Evolutionary conservation across 1,140 invertebrate species (phyloP).

Genomic region (Spodoptera litura): DNA sequence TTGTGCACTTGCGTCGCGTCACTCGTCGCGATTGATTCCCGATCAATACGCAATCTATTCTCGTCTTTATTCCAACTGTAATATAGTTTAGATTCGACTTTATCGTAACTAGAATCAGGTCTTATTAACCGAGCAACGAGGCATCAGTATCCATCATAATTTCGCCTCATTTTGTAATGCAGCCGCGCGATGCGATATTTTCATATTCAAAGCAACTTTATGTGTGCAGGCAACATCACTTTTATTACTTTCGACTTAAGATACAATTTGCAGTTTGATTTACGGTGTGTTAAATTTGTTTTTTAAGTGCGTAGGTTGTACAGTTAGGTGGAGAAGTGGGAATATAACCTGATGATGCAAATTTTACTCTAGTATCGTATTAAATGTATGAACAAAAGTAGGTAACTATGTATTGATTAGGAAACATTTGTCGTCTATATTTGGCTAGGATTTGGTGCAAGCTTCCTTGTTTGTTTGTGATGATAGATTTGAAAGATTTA

Average conservation of each 20-base stretch:
- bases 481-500: neutral
- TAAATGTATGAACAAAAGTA: slow-evolving; percentile 14
- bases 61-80: slow-evolving; percentile 33
- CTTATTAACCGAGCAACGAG: slow-evolving; percentile 81
- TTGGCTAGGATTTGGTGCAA: neutral
- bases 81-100: slow-evolving; percentile 56
- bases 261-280: slow-evolving; percentile 52
- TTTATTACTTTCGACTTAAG: slow-evolving; percentile 53
- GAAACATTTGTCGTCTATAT: slow-evolving; percentile 5
- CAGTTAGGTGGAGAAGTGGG: slow-evolving; percentile 59
- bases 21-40: slow-evolving; percentile 50
- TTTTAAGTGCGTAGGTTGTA: slow-evolving; percentile 66
- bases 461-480: slow-evolving; percentile 1
- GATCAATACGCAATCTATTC: slow-evolving; percentile 43
- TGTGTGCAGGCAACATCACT: slow-evolving; percentile 35
- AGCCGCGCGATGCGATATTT: slow-evolving; percentile 77
- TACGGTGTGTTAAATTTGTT: slow-evolving; percentile 49
- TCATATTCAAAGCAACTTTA: slow-evolving; percentile 72
- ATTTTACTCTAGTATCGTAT: slow-evolving; percentile 22
- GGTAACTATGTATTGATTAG: slow-evolving; percentile 8
- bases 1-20: slow-evolving; percentile 45
- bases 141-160: slow-evolving; percentile 85
- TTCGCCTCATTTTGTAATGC: slow-evolving; percentile 83
- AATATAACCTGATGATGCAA: slow-evolving; percentile 40
- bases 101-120: slow-evolving; percentile 62